A percentile compares a stretch with the other conserved stretches of the same genome.
Conservation (phyloP, 2,797 vertebrate species). For the Notolabrus celidotus region DNA sequence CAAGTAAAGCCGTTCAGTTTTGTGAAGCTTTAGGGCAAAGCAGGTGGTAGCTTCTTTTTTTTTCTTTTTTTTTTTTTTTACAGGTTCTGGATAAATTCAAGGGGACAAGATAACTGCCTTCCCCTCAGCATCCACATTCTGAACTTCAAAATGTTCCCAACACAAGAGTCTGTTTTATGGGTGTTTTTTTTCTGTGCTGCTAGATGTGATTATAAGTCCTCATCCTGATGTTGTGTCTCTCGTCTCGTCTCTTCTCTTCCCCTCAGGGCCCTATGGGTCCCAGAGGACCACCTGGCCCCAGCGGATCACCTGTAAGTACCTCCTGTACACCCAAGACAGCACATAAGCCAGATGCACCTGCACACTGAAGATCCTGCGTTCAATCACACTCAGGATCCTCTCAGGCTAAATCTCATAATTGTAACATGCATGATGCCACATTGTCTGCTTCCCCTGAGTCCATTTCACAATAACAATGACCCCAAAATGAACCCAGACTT, state of each 20-base stretch:
- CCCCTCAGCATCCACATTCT: background rate
- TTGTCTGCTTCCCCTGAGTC: slow-evolving; percentile 7
- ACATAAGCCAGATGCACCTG: slow-evolving; percentile 25
- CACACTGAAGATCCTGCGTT: slow-evolving; percentile 28
- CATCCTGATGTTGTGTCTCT: slow-evolving; percentile 53
- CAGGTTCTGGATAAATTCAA: slow-evolving; percentile 20
- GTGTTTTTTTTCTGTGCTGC: slow-evolving; percentile 23
- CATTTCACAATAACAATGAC: slow-evolving; percentile 31
- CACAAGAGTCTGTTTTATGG: slow-evolving; percentile 8
- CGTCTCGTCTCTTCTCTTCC: slow-evolving; percentile 41
- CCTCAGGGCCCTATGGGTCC: slow-evolving; percentile 96
- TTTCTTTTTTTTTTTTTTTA: slow-evolving; percentile 4
- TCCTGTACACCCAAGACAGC: slow-evolving; percentile 27
- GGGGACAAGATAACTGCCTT: slow-evolving; percentile 4
- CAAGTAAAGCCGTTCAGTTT: slow-evolving; percentile 59
- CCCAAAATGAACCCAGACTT: slow-evolving; percentile 11
- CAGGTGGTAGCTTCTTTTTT: slow-evolving; percentile 38
- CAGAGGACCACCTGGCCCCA: slow-evolving; percentile 93
- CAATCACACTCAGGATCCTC: slow-evolving; percentile 31
- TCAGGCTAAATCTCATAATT: slow-evolving; percentile 51
- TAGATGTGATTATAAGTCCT: slow-evolving; percentile 9
- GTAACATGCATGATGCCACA: background rate
- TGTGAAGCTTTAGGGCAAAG: slow-evolving; percentile 64
- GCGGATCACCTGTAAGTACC: slow-evolving; percentile 93
- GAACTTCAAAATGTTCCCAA: background rate